Evolutionary conservation across 2,888 invertebrate species (phyloP).

Genomic region (Polyploca ridens): DNA sequence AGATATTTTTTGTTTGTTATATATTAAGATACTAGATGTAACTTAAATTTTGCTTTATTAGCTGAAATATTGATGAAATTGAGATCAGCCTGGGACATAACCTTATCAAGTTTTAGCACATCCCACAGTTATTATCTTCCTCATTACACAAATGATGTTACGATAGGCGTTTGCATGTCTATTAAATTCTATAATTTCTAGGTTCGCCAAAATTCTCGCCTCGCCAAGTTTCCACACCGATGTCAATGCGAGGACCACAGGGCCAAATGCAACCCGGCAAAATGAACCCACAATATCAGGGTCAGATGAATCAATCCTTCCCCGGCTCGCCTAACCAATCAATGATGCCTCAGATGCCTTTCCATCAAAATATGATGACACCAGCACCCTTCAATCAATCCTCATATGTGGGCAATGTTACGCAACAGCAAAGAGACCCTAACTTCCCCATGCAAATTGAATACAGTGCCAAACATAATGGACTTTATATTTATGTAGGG

Average conservation of each 20-base stretch:
- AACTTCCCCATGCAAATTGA: constrained; percentile 74
- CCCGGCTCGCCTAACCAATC: constrained; percentile 61
- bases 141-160: no score
- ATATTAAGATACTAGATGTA: no score
- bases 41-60: no score
- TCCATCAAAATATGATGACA: constrained; percentile 64
- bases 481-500: constrained; percentile 95
- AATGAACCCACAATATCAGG: constrained; percentile 68
- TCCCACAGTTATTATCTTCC: no score
- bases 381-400: constrained; percentile 71
- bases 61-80: no score
- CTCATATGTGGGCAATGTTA: constrained; percentile 63
- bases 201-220: constrained; percentile 79
- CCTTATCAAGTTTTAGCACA: no score
- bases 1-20: no score
- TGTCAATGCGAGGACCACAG: constrained; percentile 69
- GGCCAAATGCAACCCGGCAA: constrained; percentile 63
- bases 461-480: constrained; percentile 93
- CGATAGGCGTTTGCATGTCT: no score
- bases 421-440: constrained; percentile 68
- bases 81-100: no score
- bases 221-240: constrained; percentile 79
- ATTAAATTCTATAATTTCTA: constrained; percentile 30
- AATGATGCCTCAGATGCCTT: constrained; percentile 64
- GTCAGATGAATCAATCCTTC: constrained; percentile 66